Evolutionary conservation across 2,113 vertebrate species (phyloP).

Genomic region (Spea multiplicata): DNA sequence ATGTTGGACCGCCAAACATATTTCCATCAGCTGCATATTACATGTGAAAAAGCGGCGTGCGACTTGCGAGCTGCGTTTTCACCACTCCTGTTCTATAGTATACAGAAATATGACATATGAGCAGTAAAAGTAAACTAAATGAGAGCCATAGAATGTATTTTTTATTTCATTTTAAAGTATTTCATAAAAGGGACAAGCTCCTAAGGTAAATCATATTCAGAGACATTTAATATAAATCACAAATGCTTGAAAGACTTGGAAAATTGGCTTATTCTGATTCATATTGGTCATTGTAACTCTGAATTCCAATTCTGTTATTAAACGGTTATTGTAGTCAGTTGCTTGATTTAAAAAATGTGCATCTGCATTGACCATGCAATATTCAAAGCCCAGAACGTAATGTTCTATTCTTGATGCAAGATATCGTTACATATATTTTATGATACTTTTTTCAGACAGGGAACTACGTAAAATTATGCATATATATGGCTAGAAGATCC

Average conservation of each 20-base stretch:
- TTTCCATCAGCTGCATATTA: too few species aligned
- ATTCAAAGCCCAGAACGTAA: slow-evolving; percentile 29
- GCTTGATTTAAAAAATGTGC: slow-evolving; percentile 11
- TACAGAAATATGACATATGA: too few species aligned
- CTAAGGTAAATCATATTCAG: slow-evolving; percentile 39
- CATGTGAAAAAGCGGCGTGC: too few species aligned
- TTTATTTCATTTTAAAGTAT: slow-evolving; percentile 43
- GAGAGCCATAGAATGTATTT: slow-evolving; percentile 19
- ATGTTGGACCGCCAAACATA: too few species aligned
- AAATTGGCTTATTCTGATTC: slow-evolving; percentile 45
- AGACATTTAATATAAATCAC: slow-evolving; percentile 39
- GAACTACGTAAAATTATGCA: slow-evolving; percentile 9
- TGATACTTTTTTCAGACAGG: slow-evolving; percentile 31
- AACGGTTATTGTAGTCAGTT: slow-evolving; percentile 42
- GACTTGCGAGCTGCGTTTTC: too few species aligned
- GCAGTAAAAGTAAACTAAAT: not conserved
- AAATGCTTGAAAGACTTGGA: slow-evolving; percentile 45
- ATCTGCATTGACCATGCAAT: slow-evolving; percentile 40
- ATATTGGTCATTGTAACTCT: slow-evolving; percentile 27
- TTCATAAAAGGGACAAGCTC: slow-evolving; percentile 35
- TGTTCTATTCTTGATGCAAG: slow-evolving; percentile 39
- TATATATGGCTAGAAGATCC: slow-evolving; percentile 14
- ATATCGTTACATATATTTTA: slow-evolving; percentile 35
- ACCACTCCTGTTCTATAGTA: too few species aligned
- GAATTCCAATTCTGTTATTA: slow-evolving; percentile 41